phyloP scores from a whole-genome alignment of 2,888 invertebrate genomes.

The Taenaris catops region DNA sequence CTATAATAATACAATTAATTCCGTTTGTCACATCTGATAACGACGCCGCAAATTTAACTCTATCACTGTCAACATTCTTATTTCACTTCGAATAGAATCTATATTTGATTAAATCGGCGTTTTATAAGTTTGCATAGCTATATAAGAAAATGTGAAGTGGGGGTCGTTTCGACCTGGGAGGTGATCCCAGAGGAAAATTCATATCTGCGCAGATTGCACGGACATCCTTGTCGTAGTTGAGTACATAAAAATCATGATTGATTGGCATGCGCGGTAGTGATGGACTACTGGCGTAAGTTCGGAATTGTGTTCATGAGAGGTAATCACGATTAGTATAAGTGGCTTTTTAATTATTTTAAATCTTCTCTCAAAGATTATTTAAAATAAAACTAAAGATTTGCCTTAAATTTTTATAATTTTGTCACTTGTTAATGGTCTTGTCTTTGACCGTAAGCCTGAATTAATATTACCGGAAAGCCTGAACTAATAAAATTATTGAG shows the following conservation, averaged over 20 bases:
- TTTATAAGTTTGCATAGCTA: slow-evolving; percentile 26
- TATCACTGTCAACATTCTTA: slow-evolving; percentile 25
- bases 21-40: slow-evolving; percentile 56
- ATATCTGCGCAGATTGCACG: slow-evolving; percentile 31
- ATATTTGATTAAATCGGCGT: slow-evolving; percentile 17
- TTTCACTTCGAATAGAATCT: slow-evolving; percentile 18
- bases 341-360: no score
- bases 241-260: slow-evolving; percentile 12
- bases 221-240: slow-evolving; percentile 17
- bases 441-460: no score
- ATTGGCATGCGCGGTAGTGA: no score
- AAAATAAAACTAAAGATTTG: no score
- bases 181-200: slow-evolving; percentile 46
- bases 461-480: no score
- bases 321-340: no score
- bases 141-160: slow-evolving; percentile 42
- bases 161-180: slow-evolving; percentile 49
- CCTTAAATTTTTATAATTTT: no score
- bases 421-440: no score
- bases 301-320: no score
- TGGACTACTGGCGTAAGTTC: no score
- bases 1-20: slow-evolving; percentile 76
- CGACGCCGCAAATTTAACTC: slow-evolving; percentile 27
- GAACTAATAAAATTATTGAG: no score
- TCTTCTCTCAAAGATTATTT: no score